Percentiles rank a stretch among this genome's conserved stretches.
Evolutionary conservation across 2,113 vertebrate genomes (phyloP).

Genomic region (Phylloscopus trochilus): DNA sequence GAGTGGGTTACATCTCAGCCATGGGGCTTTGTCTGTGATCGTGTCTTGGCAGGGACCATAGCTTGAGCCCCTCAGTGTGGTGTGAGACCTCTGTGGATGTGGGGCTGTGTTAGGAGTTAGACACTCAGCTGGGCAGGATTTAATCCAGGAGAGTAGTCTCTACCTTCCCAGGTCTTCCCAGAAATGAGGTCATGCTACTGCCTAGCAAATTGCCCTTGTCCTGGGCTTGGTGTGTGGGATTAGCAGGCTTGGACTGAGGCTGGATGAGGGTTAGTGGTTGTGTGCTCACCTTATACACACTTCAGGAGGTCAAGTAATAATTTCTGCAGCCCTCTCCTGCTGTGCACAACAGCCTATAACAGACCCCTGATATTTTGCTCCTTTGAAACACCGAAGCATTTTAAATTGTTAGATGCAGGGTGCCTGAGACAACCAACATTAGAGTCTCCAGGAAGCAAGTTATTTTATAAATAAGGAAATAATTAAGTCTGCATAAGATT

Average conservation of each 20-base stretch:
- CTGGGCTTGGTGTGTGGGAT: not conserved
- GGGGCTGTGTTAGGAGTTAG: not conserved
- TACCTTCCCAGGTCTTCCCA: not conserved
- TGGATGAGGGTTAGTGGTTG: not conserved
- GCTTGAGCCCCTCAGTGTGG: not conserved
- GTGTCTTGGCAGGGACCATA: accelerated
- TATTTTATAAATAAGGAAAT: constrained; percentile 16
- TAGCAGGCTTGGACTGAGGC: not conserved
- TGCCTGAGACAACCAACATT: not conserved
- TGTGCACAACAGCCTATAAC: not conserved
- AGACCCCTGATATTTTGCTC: not conserved
- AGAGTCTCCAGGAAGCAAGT: not conserved
- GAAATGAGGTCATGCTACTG: not conserved
- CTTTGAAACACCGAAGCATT: not conserved
- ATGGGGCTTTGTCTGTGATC: not conserved
- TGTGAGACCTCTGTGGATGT: not conserved
- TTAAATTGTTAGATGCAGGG: accelerated
- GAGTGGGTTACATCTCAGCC: not conserved
- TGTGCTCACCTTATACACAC: accelerated
- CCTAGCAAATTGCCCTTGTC: not conserved
- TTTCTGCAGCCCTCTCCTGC: not conserved
- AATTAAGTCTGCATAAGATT: not conserved
- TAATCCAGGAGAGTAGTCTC: not conserved
- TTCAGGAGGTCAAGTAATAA: not conserved
- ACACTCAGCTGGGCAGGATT: not conserved